Percentiles rank a stretch among this genome's conserved stretches.
These are phyloP conservation scores for Manduca sexta DNA, from an alignment of 1,140 invertebrate species.

Conservation along the genomic window DNA sequence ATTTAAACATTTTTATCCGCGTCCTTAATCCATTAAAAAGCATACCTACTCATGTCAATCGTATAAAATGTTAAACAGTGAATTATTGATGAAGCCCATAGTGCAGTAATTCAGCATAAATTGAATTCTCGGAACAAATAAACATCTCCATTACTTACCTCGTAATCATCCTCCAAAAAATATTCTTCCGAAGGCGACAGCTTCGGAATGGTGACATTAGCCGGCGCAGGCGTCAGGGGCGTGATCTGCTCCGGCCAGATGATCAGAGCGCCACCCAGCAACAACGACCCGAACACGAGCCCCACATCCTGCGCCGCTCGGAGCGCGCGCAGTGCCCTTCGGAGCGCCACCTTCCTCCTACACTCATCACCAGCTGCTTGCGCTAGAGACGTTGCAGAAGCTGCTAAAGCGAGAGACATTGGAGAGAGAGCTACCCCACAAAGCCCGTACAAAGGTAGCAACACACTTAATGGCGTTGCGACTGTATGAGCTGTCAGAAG, in stretches of 20 bases:
- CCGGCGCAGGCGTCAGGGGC: constrained; percentile 23
- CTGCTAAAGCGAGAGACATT: constrained; percentile 73
- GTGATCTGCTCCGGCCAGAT: constrained; percentile 51
- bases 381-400: constrained; percentile 62
- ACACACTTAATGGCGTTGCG: constrained; percentile 42
- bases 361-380: constrained; percentile 58
- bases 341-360: constrained; percentile 54
- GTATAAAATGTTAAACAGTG: too few species aligned
- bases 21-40: too few species aligned
- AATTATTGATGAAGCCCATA: too few species aligned
- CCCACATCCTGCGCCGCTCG: constrained; percentile 76
- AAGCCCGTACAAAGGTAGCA: constrained; percentile 76
- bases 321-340: constrained; percentile 54
- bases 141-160: constrained; percentile 26
- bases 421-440: constrained; percentile 76
- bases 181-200: constrained; percentile 52
- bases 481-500: constrained; percentile 47
- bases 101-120: too few species aligned
- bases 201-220: constrained; percentile 33
- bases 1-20: too few species aligned
- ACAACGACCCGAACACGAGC: constrained; percentile 61
- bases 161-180: constrained; percentile 54
- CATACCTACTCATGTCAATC: too few species aligned
- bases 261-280: constrained; percentile 51
- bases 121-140: too few species aligned